Conservation (phyloP, 2,888 invertebrate genomes). For the Drosophila macrospina region DNA sequence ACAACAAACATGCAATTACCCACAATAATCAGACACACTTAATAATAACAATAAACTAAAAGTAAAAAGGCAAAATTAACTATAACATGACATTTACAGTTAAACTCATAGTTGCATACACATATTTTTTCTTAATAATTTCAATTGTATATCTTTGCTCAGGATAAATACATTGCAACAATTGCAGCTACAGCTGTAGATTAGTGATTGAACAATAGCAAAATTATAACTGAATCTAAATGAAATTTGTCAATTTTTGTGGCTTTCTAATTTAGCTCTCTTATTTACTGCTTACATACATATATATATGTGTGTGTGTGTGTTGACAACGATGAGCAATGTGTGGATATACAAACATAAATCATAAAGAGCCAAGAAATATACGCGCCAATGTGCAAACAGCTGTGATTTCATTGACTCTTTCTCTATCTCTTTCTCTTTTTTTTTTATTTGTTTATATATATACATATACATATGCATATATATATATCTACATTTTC, state of each 20-base stretch:
- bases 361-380: constrained; percentile 32
- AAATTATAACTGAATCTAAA: neutral
- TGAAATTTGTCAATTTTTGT: neutral
- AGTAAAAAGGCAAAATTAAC: neutral
- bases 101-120: neutral
- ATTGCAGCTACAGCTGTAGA: neutral
- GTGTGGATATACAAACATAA: constrained; percentile 34
- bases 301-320: neutral
- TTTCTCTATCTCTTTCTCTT: constrained; percentile 23
- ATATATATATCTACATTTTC: too few relatives aligned
- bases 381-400: constrained; percentile 34
- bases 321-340: constrained; percentile 9
- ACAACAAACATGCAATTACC: neutral
- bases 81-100: neutral
- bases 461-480: neutral
- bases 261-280: constrained; percentile 17
- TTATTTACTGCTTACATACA: neutral
- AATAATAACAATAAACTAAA: neutral
- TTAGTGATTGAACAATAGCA: neutral
- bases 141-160: neutral
- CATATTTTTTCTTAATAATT: constrained; percentile 2
- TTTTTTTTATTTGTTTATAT: neutral
- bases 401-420: constrained; percentile 53
- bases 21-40: neutral
- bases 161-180: neutral